Evolutionary conservation across 2,888 invertebrate genomes (phyloP), one percentile per base, ranked within the genome.

Genomic region (Ethmia dodecea): DNA sequence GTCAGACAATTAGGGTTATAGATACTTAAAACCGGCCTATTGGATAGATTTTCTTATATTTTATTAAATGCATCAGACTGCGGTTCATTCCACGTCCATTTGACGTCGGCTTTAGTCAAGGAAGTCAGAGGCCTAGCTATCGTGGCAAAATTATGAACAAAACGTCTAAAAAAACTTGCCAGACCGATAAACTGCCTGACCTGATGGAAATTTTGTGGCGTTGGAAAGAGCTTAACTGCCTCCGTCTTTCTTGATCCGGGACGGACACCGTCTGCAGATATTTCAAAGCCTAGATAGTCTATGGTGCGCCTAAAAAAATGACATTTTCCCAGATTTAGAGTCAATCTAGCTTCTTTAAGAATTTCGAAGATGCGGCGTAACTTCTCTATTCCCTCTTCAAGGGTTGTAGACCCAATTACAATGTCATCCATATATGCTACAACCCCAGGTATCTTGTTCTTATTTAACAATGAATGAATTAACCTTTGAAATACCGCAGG

Each of bases 361-460:
- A 27, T 4, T 2, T 13, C 12, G 1, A 33, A 10, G 1, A 32
- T 27, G 3, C 13, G 11, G 6, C 11, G 22, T 5, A 42, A 14
- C 13, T 25, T 33, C n/a, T 29, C 27, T 3, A 39, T 27, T 0
- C 38, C 38, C 10, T 42, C 38, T 5, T 28, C 13, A n/a, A 39
- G 5, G 0, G 31, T 31, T 20, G 33, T 27, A 2, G 42, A 42
- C 2, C 20, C 13, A 3, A 38, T 38, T 2, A 38, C 15, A 10
- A 42, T 36, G 14, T 42, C 38, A 10, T 39, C 42, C 38, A 42
- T 37, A 11, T 39, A 42, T 1, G 42, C 42, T 13, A 42, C 11
- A 3, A 38, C 42, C 6, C 38, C 38, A 1, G 33, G 34, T 5
- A 35, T 12, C 15, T 33, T 31, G 18, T 8, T 6, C 11, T 26